Conservation (phyloP, 1,140 invertebrate species). For the Drosophila paulistorum region DNA sequence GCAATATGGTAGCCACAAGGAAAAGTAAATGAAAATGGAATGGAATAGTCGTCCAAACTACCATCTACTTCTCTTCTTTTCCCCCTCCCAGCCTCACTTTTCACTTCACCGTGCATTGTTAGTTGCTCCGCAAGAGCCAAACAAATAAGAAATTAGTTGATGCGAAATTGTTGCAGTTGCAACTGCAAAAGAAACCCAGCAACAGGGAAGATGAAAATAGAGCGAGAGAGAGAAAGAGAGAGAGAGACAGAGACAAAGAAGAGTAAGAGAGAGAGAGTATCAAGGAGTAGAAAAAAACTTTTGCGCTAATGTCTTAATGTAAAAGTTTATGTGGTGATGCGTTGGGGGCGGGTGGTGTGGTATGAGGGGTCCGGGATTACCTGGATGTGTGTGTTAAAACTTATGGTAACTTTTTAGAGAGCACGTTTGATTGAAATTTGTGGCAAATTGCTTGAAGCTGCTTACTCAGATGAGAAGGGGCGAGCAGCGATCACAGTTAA, state of each 20-base stretch:
- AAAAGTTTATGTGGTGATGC: constrained; percentile 73
- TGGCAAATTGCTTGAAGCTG: constrained; percentile 67
- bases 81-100: constrained; percentile 38
- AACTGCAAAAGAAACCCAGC: constrained; percentile 58
- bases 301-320: constrained; percentile 80
- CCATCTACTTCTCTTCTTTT: background rate
- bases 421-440: constrained; percentile 81
- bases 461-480: constrained; percentile 21
- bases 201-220: constrained; percentile 38
- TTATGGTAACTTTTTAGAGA: constrained; percentile 70
- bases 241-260: no score
- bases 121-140: constrained; percentile 62
- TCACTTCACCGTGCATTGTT: constrained; percentile 28
- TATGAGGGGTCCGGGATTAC: constrained; percentile 24
- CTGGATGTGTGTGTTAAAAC: constrained; percentile 51
- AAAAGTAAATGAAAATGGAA: constrained; percentile 67
- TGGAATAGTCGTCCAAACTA: constrained; percentile 52
- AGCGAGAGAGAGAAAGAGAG: background rate
- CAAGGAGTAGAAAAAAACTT: constrained; percentile 66
- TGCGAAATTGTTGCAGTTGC: constrained; percentile 76
- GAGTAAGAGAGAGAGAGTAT: background rate
- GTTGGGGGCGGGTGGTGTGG: background rate
- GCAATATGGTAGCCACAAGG: constrained; percentile 63
- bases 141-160: constrained; percentile 80
- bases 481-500: constrained; percentile 44